Percentiles rank a stretch among this genome's conserved stretches.
Conservation (phyloP, 2,797 vertebrate species). For the Melanotaenia pygmaea region DNA sequence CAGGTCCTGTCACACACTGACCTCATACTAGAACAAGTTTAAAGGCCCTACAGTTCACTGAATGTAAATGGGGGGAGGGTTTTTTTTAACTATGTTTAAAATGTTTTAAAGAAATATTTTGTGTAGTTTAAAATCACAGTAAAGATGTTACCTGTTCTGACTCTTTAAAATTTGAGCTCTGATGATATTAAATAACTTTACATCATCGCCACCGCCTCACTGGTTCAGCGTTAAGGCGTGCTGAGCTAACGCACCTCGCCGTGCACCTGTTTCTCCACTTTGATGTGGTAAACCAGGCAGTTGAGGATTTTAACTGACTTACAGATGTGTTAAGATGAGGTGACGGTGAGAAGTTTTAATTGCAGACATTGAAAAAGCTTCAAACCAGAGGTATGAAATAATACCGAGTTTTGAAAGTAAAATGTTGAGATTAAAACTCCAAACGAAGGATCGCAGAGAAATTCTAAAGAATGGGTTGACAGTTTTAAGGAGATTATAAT, state of each 20-base stretch:
- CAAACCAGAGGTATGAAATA: neutral
- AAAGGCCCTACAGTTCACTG: neutral
- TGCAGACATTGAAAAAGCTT: neutral
- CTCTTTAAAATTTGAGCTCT: neutral
- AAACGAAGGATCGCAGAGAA: neutral
- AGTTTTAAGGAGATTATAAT: neutral
- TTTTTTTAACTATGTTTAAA: neutral
- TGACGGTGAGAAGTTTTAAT: neutral
- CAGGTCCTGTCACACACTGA: neutral
- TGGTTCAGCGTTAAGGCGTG: neutral
- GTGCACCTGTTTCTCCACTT: neutral
- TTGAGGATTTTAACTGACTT: neutral
- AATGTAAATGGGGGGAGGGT: neutral
- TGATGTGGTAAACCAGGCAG: constrained; percentile 3
- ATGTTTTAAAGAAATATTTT: neutral
- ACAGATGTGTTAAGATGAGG: neutral
- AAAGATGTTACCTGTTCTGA: neutral
- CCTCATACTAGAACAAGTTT: neutral
- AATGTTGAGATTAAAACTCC: neutral
- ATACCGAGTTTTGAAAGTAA: neutral
- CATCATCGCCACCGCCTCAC: neutral
- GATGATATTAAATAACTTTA: neutral
- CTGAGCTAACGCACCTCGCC: too few species aligned
- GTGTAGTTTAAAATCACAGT: neutral
- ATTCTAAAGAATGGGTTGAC: neutral